Conservation (phyloP, 2,888 invertebrate species). For the Nudaria mundana region DNA sequence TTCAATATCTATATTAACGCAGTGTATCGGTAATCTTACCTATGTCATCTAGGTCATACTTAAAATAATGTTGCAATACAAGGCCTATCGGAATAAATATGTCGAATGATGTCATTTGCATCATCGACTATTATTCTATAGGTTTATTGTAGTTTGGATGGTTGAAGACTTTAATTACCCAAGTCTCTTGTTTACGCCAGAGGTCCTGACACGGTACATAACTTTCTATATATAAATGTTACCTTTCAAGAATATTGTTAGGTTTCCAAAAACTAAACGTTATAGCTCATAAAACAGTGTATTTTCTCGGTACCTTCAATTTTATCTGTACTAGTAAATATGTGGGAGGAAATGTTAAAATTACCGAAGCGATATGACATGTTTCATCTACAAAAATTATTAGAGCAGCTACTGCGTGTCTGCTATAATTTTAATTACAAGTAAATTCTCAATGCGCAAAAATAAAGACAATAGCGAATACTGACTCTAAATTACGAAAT, state of each 20-base stretch:
- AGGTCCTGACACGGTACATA: too few species aligned
- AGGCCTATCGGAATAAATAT: constrained; percentile 42
- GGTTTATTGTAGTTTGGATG: constrained; percentile 20
- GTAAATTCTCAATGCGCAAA: too few species aligned
- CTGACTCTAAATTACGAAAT: too few species aligned
- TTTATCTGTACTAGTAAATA: constrained; percentile 54
- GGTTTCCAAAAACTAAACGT: constrained; percentile 33
- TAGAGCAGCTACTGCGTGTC: constrained; percentile 39
- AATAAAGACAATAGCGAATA: too few species aligned
- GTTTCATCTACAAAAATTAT: constrained; percentile 53
- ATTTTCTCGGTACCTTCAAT: constrained; percentile 51
- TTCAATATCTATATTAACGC: too few species aligned
- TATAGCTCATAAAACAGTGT: constrained; percentile 35
- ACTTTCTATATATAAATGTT: too few species aligned
- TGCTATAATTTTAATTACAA: too few species aligned
- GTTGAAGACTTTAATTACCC: too few species aligned
- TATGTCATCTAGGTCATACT: constrained; percentile 9
- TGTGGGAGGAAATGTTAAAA: constrained; percentile 53
- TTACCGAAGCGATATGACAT: constrained; percentile 52
- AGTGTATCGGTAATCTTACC: too few species aligned
- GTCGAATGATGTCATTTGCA: constrained; percentile 52
- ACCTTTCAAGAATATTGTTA: constrained; percentile 4
- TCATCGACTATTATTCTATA: constrained; percentile 30
- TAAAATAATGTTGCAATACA: constrained; percentile 43
- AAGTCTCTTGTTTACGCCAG: too few species aligned